A percentile compares a stretch with the other conserved stretches of the same genome.
phyloP scores from a whole-genome alignment of 2,797 vertebrate genomes.

The Urocyon cinereoargenteus region DNA sequence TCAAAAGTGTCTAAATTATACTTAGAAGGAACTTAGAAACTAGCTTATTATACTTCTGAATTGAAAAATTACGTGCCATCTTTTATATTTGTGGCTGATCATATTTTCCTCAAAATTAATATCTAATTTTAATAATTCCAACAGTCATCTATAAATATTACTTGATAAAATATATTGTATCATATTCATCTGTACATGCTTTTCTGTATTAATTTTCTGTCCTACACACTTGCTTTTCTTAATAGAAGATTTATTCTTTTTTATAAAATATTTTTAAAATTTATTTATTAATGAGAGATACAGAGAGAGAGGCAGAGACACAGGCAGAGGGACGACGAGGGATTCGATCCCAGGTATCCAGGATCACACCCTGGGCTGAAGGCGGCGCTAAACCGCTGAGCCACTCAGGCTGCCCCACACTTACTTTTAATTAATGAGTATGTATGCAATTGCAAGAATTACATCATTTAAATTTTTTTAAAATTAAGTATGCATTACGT shows the following conservation, averaged over 20 bases:
- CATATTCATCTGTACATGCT: not conserved
- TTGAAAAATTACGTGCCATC: not conserved
- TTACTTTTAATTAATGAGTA: constrained; percentile 47
- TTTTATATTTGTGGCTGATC: constrained; percentile 25
- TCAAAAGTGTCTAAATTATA: constrained; percentile 27
- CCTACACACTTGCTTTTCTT: not conserved
- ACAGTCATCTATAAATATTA: not conserved
- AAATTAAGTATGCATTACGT: not conserved
- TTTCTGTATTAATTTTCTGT: constrained; percentile 15
- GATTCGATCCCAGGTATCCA: no score
- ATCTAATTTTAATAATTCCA: constrained; percentile 22
- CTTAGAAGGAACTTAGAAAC: not conserved
- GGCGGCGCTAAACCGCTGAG: no score
- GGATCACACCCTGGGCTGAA: no score
- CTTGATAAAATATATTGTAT: constrained; percentile 6
- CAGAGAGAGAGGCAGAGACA: no score
- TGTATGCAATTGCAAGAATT: not conserved
- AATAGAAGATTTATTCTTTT: no score
- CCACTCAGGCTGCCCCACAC: not conserved
- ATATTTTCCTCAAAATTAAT: constrained; percentile 56
- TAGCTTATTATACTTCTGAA: not conserved
- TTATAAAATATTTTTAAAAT: no score
- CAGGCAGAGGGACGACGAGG: no score
- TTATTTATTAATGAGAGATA: no score
- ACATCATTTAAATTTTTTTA: not conserved